A percentile compares a stretch with the other conserved stretches of the same genome.
Evolutionary conservation across 2,113 vertebrate genomes (phyloP).

Genomic region (Lophotis ruficrista): DNA sequence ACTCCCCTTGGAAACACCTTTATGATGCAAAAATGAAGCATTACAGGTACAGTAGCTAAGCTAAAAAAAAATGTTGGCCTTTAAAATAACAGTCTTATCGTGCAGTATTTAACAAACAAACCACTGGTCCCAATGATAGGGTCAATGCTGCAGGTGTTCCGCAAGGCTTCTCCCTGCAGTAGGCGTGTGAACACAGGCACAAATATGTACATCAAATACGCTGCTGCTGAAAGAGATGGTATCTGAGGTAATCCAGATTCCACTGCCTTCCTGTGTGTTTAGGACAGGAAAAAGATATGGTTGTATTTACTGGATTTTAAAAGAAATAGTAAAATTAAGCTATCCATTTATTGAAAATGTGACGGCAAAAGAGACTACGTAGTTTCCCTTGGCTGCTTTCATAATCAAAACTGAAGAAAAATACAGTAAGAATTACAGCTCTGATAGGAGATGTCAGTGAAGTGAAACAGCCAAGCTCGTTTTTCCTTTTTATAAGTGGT

Average conservation of each 20-base stretch:
- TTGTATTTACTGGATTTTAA: background rate
- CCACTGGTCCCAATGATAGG: background rate
- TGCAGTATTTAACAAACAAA: background rate
- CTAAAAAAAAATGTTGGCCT: background rate
- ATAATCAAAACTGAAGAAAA: background rate
- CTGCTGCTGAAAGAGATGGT: background rate
- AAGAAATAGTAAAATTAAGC: background rate
- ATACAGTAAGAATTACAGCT: background rate
- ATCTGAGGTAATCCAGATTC: background rate
- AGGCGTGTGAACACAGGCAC: background rate
- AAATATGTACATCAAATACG: background rate
- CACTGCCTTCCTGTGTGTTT: background rate
- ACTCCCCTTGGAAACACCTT: background rate
- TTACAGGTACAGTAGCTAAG: background rate
- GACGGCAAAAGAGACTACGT: background rate
- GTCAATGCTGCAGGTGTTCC: background rate
- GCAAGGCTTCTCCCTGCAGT: background rate
- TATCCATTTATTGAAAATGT: background rate
- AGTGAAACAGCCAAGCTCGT: background rate
- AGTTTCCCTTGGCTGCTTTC: background rate
- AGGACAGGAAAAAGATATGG: background rate
- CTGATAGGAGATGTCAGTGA: background rate
- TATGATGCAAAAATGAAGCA: background rate
- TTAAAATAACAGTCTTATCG: background rate
- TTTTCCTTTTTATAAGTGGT: constrained; percentile 19